These are phyloP conservation scores for Bembecia ichneumoniformis DNA, from an alignment of 2,888 invertebrate genomes.

Conservation along the genomic window DNA sequence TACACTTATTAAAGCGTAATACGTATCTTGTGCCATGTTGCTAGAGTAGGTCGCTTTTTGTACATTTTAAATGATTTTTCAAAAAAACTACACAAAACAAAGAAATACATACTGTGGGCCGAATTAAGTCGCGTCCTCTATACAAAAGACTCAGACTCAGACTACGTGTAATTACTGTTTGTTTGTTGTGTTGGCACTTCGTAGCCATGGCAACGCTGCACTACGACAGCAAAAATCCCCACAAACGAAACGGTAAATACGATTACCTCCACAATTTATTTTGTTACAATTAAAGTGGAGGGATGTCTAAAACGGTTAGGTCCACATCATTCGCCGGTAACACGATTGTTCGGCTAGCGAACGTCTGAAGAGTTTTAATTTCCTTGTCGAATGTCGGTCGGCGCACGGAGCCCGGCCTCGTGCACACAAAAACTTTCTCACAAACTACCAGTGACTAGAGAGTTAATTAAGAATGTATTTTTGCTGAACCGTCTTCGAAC, in stretches of 20 bases:
- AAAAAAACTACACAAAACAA: no score
- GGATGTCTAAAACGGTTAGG: conserved; percentile 16
- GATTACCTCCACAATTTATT: conserved; percentile 30
- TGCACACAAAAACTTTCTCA: not conserved
- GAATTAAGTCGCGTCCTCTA: no score
- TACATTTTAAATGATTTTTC: no score
- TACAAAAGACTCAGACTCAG: no score
- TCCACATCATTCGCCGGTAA: conserved; percentile 35
- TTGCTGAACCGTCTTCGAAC: no score
- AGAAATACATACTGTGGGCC: no score
- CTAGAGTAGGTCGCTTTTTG: no score
- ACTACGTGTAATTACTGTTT: no score
- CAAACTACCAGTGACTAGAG: no score
- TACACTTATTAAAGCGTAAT: no score
- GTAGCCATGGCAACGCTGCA: conserved; percentile 35
- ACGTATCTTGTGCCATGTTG: no score
- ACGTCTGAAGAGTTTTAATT: conserved; percentile 24
- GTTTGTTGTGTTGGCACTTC: conserved; percentile 20
- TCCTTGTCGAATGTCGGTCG: conserved; percentile 8
- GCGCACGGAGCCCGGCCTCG: conserved; percentile 6
- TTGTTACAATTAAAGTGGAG: conserved; percentile 7
- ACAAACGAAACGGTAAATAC: conserved; percentile 31
- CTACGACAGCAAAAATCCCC: conserved; percentile 20
- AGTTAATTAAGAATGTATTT: no score
- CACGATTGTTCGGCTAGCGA: conserved; percentile 38